Base-by-base conservation (phyloP, 2,113 vertebrate genomes). In the Peromyscus leucopus region DNA sequence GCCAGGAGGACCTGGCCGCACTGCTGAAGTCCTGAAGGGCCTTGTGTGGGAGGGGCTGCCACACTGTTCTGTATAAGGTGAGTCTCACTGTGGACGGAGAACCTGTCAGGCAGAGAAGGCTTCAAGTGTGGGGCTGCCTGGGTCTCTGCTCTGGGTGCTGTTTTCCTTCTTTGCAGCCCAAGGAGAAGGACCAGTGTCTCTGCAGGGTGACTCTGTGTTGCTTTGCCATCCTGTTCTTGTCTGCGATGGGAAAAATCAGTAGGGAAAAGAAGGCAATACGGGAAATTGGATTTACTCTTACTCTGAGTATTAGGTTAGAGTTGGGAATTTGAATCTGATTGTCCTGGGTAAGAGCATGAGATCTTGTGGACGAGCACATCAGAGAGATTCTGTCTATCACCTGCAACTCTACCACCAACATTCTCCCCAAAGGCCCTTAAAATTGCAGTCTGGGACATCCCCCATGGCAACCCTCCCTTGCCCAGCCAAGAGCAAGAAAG, bases 321-420 rank as follows among this genome's bases (percentile, higher is more conserved):
- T 0, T 28, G 65, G 76, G 84, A 65, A 33, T 48, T 69, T 10
- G 42, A 83, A 67, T 78, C 76, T 39, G 17, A 55, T 95, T 91
- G 91, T 92, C 92, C 69, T 76, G 83, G 96, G 80, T 46, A 82
- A 95, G 67, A 95, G 89, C 61, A 89, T 65, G 76, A 97, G 90
- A 57, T 61, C 91, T 28, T 21, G 24, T 83, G 88, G 93, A 93
- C 95, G 61, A 65, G 61, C 31, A 8, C 36, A 10, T 96, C 91
- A 74, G 11, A 51, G 91, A 72, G 69, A 89, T 95, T 82, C 82
- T 76, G 78, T 89, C 65, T 7, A 71, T 96, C 90, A 92, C 96
- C 95, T 92, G 33, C 93, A 7, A 0, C 69, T 96, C 0, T 8
- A 96, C 5, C 57, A 46, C 89, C 88, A 57, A 5, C n/a, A 28